Conservation (phyloP, 2,797 vertebrate genomes). For the Mormyrops boulengeri region DNA sequence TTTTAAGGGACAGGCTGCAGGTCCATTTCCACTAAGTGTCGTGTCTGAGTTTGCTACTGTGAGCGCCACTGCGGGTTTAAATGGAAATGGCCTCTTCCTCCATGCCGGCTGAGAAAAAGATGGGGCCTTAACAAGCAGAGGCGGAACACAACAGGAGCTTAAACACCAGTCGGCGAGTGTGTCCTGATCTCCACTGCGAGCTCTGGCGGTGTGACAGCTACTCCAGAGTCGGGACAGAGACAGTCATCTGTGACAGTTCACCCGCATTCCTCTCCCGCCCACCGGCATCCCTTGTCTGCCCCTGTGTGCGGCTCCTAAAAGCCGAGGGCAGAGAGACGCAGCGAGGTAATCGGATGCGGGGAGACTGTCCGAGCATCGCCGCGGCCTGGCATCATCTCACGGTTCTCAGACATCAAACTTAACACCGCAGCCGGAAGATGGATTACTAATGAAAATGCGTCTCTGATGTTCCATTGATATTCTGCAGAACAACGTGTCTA, state of each 20-base stretch:
- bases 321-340: background rate
- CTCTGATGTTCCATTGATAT: background rate
- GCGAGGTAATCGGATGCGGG: background rate
- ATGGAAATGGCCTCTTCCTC: background rate
- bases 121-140: background rate
- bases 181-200: background rate
- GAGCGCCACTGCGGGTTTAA: background rate
- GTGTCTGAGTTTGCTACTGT: background rate
- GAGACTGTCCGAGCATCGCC: background rate
- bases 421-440: background rate
- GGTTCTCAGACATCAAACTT: background rate
- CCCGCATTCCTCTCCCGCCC: background rate
- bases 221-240: background rate
- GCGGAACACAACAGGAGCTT: background rate
- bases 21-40: conserved; percentile 3
- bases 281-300: background rate
- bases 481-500: background rate
- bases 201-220: background rate
- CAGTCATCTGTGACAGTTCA: background rate
- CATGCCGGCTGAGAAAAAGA: background rate
- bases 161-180: background rate
- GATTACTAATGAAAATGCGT: background rate
- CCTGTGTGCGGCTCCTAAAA: background rate
- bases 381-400: background rate
- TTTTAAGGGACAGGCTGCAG: background rate